Conservation (phyloP, 1,140 invertebrate species). For the Trichonephila inaurata region DNA sequence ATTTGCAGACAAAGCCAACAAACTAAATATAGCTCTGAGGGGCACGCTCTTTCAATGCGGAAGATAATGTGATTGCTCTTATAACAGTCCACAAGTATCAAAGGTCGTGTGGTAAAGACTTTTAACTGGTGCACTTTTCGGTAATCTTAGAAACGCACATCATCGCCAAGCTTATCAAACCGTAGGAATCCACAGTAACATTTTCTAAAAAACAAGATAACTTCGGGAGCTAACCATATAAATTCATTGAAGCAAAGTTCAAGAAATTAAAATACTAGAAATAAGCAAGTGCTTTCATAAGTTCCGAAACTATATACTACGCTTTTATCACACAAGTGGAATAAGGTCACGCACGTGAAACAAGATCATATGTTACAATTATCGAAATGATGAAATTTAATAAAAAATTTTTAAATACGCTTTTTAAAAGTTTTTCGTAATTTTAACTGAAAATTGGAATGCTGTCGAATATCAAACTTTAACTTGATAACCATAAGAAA, state of each 20-base stretch:
- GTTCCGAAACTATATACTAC: no score
- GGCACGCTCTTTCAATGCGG: background rate
- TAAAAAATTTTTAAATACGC: no score
- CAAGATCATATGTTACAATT: no score
- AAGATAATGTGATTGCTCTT: background rate
- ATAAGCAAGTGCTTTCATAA: background rate
- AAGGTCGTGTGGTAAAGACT: background rate
- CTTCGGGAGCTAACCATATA: background rate
- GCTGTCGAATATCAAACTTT: no score
- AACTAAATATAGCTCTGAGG: background rate
- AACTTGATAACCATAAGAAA: no score
- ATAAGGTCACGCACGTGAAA: no score
- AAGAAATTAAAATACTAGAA: background rate
- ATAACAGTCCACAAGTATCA: background rate
- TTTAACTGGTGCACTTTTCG: background rate
- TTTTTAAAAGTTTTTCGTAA: no score
- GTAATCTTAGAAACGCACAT: background rate
- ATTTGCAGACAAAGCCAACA: conserved; percentile 2
- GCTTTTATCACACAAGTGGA: no score
- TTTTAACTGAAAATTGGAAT: no score
- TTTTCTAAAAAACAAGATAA: background rate
- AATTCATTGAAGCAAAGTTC: background rate
- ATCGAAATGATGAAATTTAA: no score
- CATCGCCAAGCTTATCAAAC: conserved; percentile 9
- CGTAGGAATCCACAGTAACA: background rate